Base-by-base conservation (phyloP, 2,888 invertebrate species). In the Hyposoter dolosus region DNA sequence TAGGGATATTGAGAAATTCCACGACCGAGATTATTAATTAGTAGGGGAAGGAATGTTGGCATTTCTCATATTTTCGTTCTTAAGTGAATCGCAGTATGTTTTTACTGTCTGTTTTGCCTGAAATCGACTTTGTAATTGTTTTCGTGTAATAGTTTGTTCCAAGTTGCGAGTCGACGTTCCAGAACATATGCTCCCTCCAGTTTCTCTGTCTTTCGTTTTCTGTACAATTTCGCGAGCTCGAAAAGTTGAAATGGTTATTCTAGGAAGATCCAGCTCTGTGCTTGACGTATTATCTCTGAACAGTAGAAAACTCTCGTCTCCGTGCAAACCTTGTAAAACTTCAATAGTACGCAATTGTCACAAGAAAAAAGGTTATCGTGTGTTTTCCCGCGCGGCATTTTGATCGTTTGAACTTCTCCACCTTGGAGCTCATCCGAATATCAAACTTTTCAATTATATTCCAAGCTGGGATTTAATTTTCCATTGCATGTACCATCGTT, bases 401-500 rank as follows among this genome's bases (percentile, higher is more conserved):
- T 0, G 17, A 43, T 68, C 68, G 68, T 47, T 69, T 17, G 17
- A 69, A 69, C 69, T 69, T 47, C 17, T 47, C 47, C 47, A 47
- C 28, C 69, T 47, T 47, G 47, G 28, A n/a, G 15, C 40, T 69
- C 45, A 69, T 19, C 28, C 17, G 69, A 69, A 28, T 28, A 69
- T 45, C 19, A 12, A 69, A 69, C 60, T 77, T 71, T 77, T 65
- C 50, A 68, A 68, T 81, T 65, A 69, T 71, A 72, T 71, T 50
- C 63, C 23, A 66, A 60, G 69, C 71, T 50, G 32, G 35, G n/a
- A 72, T 65, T 72, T 50, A 43, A 65, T 47, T 72, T 65, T 23
- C 32, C 32, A 56, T 63, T 56, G 15, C 56, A 45, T 47, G 6
- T 32, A 28, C 53, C 28, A 69, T 45, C 40, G 15, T 53, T 60